Evolutionary conservation across 2,797 vertebrate species (phyloP).

Genomic region (Argyrosomus regius): DNA sequence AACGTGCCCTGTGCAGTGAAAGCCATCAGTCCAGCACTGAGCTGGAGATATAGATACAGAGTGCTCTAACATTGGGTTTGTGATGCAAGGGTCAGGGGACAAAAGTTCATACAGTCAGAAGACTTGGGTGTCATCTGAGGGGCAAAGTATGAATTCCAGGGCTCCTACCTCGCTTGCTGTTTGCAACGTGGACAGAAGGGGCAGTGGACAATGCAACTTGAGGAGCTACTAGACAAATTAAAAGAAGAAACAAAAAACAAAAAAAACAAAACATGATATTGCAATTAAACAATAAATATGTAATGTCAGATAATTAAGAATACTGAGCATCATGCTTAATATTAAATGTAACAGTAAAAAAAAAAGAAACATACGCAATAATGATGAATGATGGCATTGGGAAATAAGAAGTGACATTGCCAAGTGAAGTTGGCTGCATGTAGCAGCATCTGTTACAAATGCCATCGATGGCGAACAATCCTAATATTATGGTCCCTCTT

Average conservation of each 20-base stretch:
- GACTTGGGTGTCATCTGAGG: constrained; percentile 46
- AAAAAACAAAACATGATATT: constrained; percentile 75
- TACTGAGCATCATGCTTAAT: constrained; percentile 48
- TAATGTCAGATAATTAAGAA: constrained; percentile 64
- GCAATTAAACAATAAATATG: constrained; percentile 74
- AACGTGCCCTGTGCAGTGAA: constrained; percentile 26
- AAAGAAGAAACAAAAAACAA: constrained; percentile 83
- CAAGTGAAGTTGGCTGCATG: constrained; percentile 70
- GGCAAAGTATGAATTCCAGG: constrained; percentile 90
- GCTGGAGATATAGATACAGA: constrained; percentile 24
- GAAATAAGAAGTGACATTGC: constrained; percentile 72
- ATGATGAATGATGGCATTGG: constrained; percentile 74
- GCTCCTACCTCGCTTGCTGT: constrained; percentile 98
- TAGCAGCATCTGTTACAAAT: constrained; percentile 69
- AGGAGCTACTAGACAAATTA: constrained; percentile 93
- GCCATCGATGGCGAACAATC: constrained; percentile 65
- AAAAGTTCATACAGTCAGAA: constrained; percentile 88
- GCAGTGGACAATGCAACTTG: constrained; percentile 96
- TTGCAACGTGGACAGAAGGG: constrained; percentile 95
- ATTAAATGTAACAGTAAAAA: constrained; percentile 54
- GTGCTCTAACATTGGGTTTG: constrained; percentile 33
- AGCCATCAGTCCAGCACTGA: constrained; percentile 49
- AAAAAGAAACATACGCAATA: constrained; percentile 49
- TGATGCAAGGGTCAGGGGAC: constrained; percentile 62
- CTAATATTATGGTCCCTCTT: constrained; percentile 65